phyloP scores from a whole-genome alignment of 2,888 invertebrate species.

The Schrankia costaestrigalis region DNA sequence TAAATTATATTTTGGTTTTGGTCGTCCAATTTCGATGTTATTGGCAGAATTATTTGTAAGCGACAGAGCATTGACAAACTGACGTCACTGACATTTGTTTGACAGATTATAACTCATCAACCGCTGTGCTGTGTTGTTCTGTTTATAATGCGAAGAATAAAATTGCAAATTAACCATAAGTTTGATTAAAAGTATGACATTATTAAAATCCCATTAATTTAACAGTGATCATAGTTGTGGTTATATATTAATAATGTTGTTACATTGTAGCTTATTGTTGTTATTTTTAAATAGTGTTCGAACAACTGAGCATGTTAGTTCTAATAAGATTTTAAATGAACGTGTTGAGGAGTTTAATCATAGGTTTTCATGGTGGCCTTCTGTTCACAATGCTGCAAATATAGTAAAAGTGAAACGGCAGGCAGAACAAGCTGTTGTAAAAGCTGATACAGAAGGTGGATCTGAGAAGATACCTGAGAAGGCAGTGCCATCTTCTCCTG shows the following conservation, averaged over 20 bases:
- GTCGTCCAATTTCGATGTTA: no score
- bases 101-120: no score
- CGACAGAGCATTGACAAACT: no score
- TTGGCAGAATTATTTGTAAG: no score
- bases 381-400: constrained; percentile 48
- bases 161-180: constrained; percentile 13
- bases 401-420: constrained; percentile 33
- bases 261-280: constrained; percentile 47
- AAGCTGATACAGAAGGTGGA: constrained; percentile 38
- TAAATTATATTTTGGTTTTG: no score
- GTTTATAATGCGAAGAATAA: neutral
- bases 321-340: constrained; percentile 25
- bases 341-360: constrained; percentile 36
- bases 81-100: no score
- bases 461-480: constrained; percentile 3
- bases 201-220: constrained; percentile 10
- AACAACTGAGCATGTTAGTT: constrained; percentile 36
- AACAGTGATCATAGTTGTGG: constrained; percentile 19
- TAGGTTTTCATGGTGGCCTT: constrained; percentile 56
- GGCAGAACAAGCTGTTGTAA: constrained; percentile 10
- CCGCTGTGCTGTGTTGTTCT: neutral
- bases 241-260: constrained; percentile 36
- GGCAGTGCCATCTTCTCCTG: neutral
- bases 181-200: constrained; percentile 19
- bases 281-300: constrained; percentile 48